These are phyloP conservation scores for Trimorus sp. DNA, from an alignment of 2,888 invertebrate genomes.

Conservation along the genomic window DNA sequence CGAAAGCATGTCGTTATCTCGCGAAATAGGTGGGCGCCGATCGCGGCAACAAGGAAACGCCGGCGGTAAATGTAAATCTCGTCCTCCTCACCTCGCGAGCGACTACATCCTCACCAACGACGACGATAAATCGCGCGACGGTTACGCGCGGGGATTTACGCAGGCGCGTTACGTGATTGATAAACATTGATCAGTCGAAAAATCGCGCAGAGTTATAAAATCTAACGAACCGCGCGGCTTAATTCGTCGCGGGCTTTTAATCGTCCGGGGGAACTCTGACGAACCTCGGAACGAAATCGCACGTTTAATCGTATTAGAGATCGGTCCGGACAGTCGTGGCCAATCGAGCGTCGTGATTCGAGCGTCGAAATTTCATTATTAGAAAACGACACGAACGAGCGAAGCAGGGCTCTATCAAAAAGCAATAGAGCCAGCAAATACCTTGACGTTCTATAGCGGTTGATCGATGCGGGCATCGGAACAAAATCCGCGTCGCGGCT, in stretches of 20 bases:
- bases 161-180: constrained; percentile 44
- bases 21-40: constrained; percentile 38
- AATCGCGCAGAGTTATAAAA: constrained; percentile 2
- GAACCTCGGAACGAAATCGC: neutral
- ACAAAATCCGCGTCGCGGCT: constrained; percentile 10
- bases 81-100: constrained; percentile 20
- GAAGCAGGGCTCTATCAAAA: neutral
- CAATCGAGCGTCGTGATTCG: too few species aligned
- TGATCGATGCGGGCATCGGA: constrained; percentile 23
- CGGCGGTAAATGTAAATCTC: constrained; percentile 51
- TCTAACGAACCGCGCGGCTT: constrained; percentile 36
- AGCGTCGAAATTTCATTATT: too few species aligned
- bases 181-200: constrained; percentile 38
- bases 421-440: neutral
- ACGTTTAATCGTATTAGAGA: too few species aligned
- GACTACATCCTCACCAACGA: neutral
- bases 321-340: too few species aligned
- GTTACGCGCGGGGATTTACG: constrained; percentile 43
- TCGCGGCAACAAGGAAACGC: constrained; percentile 29
- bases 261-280: constrained; percentile 24
- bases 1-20: constrained; percentile 27
- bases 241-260: constrained; percentile 35
- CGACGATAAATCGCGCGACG: constrained; percentile 72
- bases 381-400: too few species aligned
- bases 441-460: constrained; percentile 5